Percentiles rank a stretch among this genome's conserved stretches.
Conservation (phyloP, 1,140 invertebrate genomes). For the Drosophila eugracilis region DNA sequence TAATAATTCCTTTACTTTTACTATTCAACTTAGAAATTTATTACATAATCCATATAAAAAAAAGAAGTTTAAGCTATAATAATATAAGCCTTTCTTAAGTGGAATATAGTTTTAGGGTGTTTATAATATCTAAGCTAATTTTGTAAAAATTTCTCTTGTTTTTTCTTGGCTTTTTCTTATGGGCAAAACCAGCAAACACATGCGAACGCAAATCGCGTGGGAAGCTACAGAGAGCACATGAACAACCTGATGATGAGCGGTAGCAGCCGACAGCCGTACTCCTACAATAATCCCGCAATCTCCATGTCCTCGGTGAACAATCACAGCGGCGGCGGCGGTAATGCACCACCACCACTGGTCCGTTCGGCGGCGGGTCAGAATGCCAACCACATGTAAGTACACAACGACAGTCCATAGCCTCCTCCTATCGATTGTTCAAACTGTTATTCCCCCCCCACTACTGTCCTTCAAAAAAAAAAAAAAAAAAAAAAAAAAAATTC, state of each 20-base stretch:
- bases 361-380: slow-evolving; percentile 80
- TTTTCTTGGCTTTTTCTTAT: background rate
- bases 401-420: background rate
- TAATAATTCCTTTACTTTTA: no score
- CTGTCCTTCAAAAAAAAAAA: slow-evolving; percentile 12
- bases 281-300: slow-evolving; percentile 81
- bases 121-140: no score
- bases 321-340: slow-evolving; percentile 69
- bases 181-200: slow-evolving; percentile 77
- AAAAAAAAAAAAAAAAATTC: slow-evolving; percentile 2
- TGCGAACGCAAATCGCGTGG: slow-evolving; percentile 67
- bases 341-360: slow-evolving; percentile 78
- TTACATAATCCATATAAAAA: no score
- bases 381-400: slow-evolving; percentile 79
- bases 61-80: no score
- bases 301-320: slow-evolving; percentile 82
- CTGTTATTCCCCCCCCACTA: slow-evolving; percentile 3
- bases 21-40: no score
- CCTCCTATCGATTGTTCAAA: slow-evolving; percentile 28
- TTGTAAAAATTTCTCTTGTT: background rate
- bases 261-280: slow-evolving; percentile 72
- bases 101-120: no score
- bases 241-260: slow-evolving; percentile 78
- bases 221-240: slow-evolving; percentile 75
- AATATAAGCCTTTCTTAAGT: no score